Evolutionary conservation across 2,113 vertebrate genomes (phyloP).

Genomic region (Emydocephalus ijimae): DNA sequence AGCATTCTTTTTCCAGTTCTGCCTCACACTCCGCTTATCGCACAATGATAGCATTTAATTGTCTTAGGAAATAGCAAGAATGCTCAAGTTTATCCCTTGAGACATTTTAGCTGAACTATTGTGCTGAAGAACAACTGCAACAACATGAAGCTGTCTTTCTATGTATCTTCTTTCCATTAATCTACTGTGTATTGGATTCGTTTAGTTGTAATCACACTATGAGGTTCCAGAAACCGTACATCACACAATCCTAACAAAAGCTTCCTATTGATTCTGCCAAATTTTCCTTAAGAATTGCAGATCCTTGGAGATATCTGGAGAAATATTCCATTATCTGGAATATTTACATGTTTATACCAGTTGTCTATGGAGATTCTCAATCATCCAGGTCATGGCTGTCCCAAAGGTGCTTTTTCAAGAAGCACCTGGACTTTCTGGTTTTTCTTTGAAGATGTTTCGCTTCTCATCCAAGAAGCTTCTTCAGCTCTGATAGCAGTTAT

Average conservation of each 20-base stretch:
- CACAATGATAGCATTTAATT: slow-evolving; percentile 55
- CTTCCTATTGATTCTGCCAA: neutral
- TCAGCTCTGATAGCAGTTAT: neutral
- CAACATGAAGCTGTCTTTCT: neutral
- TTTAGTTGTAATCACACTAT: neutral
- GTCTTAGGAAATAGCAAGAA: slow-evolving; percentile 50
- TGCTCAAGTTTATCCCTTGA: neutral
- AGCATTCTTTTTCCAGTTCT: slow-evolving; percentile 31
- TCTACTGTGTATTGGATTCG: neutral
- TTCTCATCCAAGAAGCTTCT: too few species aligned
- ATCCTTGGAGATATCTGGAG: neutral
- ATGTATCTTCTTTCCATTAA: neutral
- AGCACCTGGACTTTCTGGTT: too few species aligned
- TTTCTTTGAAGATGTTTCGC: too few species aligned
- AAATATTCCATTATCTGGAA: neutral
- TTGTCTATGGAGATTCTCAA: too few species aligned
- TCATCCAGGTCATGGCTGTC: too few species aligned
- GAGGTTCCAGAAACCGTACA: neutral
- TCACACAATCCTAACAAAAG: neutral
- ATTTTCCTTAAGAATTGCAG: neutral
- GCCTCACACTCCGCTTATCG: slow-evolving; percentile 28
- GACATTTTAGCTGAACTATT: neutral
- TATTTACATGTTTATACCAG: neutral
- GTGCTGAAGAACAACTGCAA: neutral
- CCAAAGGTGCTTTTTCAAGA: too few species aligned